phyloP scores from a whole-genome alignment of 2,888 invertebrate species.

The Clusia tigrina region DNA sequence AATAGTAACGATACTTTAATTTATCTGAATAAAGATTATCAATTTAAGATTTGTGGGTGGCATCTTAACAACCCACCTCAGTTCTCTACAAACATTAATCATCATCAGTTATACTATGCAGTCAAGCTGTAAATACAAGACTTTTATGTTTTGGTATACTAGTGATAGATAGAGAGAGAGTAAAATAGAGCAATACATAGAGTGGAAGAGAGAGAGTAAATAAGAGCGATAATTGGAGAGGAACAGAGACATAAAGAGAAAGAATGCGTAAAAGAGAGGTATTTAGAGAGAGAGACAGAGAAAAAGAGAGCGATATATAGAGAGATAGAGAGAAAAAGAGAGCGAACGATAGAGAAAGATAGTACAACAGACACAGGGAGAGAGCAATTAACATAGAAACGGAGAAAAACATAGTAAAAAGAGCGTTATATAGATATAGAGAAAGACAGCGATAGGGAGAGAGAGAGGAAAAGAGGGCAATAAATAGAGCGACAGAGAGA shows the following conservation, averaged over 20 bases:
- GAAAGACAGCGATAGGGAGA: neutral
- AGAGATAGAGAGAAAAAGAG: neutral
- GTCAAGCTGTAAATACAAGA: too few species aligned
- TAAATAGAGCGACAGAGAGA: neutral
- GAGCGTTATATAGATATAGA: neutral
- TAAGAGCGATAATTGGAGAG: neutral
- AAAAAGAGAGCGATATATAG: neutral
- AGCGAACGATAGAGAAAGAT: neutral
- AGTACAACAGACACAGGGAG: neutral
- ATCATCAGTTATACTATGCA: too few species aligned
- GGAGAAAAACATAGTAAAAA: neutral
- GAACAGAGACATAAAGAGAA: neutral
- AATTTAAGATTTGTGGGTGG: too few species aligned
- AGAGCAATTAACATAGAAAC: neutral
- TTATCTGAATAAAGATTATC: too few species aligned
- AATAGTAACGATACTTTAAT: too few species aligned
- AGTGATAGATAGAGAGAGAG: slow-evolving; percentile 5
- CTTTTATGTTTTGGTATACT: too few species aligned
- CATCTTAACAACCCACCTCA: too few species aligned
- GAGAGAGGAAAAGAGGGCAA: neutral
- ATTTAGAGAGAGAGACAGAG: neutral
- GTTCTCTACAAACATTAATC: too few species aligned
- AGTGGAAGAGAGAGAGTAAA: neutral
- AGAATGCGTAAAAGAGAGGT: neutral
- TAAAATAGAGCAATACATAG: neutral